phyloP scores from a whole-genome alignment of 2,797 vertebrate genomes.

The Babyrousa celebensis region DNA sequence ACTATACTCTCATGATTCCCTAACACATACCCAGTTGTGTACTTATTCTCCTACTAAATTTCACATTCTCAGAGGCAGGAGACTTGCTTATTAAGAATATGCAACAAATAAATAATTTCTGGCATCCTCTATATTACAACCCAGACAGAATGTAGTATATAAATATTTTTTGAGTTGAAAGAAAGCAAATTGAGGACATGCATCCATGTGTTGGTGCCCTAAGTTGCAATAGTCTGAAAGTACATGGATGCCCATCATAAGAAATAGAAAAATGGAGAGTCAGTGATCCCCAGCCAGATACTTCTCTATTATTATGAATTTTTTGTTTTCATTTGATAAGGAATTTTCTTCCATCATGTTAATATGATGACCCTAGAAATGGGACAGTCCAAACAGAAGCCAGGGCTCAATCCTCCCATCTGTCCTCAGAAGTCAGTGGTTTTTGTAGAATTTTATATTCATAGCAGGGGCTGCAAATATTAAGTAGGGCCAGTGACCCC shows the following conservation, averaged over 20 bases:
- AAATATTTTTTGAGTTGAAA: slow-evolving; percentile 68
- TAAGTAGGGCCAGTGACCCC: slow-evolving; percentile 87
- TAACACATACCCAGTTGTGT: background rate
- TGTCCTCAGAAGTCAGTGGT: slow-evolving; percentile 44
- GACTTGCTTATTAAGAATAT: slow-evolving; percentile 9
- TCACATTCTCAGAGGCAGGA: slow-evolving; percentile 33
- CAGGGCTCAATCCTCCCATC: background rate
- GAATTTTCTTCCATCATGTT: background rate
- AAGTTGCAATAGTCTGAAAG: slow-evolving; percentile 3
- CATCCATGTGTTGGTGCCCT: background rate
- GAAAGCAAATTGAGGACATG: slow-evolving; percentile 57
- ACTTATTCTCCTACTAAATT: slow-evolving; percentile 36
- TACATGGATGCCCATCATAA: background rate
- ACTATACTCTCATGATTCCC: background rate
- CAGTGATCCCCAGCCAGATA: background rate
- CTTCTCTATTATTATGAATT: slow-evolving; percentile 32
- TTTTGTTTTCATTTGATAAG: background rate
- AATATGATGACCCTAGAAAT: slow-evolving; percentile 12
- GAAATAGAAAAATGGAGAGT: slow-evolving; percentile 29
- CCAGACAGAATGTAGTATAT: slow-evolving; percentile 35
- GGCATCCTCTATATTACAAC: background rate
- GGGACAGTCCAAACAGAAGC: slow-evolving; percentile 23
- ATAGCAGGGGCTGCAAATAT: slow-evolving; percentile 87
- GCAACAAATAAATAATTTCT: slow-evolving; percentile 56
- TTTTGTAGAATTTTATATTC: slow-evolving; percentile 45